These are phyloP conservation scores for Mesocentrotus franciscanus DNA, from an alignment of 53 echinoderm and acorn worm genomes.

Conservation along the genomic window DNA sequence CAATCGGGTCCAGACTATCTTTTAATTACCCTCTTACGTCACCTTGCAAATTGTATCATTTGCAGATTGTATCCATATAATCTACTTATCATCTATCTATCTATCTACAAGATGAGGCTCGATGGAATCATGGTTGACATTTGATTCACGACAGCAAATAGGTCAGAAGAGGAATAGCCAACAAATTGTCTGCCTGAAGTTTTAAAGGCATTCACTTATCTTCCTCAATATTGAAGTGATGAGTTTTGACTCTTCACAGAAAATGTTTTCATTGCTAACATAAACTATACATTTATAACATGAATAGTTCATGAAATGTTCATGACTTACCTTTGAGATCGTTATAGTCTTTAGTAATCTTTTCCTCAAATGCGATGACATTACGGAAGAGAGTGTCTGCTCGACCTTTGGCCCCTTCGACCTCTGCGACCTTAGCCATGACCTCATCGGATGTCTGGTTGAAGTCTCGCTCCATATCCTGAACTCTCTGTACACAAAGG, in stretches of 20 bases:
- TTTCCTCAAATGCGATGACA: constrained; percentile 77
- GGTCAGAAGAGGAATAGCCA: no score
- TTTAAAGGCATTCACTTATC: no score
- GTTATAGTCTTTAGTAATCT: constrained; percentile 67
- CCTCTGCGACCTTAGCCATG: constrained; percentile 71
- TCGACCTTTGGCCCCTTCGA: constrained; percentile 66
- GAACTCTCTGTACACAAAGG: constrained; percentile 67
- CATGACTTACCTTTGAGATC: constrained; percentile 78
- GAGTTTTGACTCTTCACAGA: neutral
- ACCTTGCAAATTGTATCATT: no score
- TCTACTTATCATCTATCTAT: no score
- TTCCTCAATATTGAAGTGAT: neutral
- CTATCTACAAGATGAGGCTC: no score
- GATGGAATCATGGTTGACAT: no score
- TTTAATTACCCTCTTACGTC: no score
- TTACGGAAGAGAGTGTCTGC: constrained; percentile 74
- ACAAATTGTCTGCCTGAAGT: no score
- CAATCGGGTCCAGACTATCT: neutral
- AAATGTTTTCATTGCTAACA: neutral
- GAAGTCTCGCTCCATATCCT: constrained; percentile 68
- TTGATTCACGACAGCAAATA: no score
- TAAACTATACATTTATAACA: neutral
- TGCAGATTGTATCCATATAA: no score
- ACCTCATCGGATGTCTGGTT: constrained; percentile 74
- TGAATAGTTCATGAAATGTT: neutral